phyloP scores from a whole-genome alignment of 64 coral and sea anemone genomes.

The Montipora efflorescens region DNA sequence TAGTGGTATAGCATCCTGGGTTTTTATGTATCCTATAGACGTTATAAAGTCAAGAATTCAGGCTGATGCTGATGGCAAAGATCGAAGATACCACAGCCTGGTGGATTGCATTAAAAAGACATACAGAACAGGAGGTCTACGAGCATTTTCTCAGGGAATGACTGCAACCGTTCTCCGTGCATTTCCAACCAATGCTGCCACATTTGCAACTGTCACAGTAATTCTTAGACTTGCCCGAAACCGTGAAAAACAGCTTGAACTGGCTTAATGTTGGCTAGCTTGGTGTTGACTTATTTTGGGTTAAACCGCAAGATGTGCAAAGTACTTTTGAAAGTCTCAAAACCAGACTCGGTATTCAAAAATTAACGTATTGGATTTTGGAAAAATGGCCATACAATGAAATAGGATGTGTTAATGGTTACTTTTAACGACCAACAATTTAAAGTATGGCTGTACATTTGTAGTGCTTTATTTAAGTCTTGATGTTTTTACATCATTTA shows the following conservation, averaged over 20 bases:
- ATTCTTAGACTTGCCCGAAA: conserved; percentile 78
- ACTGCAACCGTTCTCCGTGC: conserved; percentile 81
- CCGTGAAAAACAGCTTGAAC: conserved; percentile 51
- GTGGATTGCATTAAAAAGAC: conserved; percentile 85
- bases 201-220: conserved; percentile 90
- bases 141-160: conserved; percentile 81
- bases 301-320: too few species aligned
- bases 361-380: too few species aligned
- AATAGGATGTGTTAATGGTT: too few species aligned
- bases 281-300: too few species aligned
- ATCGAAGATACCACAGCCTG: conserved; percentile 56
- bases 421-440: not conserved
- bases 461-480: too few species aligned
- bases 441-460: too few species aligned
- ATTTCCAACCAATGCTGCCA: conserved; percentile 95
- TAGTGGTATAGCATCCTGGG: conserved; percentile 87
- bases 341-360: too few species aligned
- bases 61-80: conserved; percentile 72
- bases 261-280: not conserved
- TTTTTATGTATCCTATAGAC: conserved; percentile 81
- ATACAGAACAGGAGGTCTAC: conserved; percentile 70
- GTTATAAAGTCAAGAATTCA: conserved; percentile 93
- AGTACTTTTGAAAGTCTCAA: too few species aligned
- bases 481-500: too few species aligned
- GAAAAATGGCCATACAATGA: too few species aligned